These are phyloP conservation scores for Acromyrmex echinatior DNA, from an alignment of 1,140 invertebrate genomes.

Conservation along the genomic window DNA sequence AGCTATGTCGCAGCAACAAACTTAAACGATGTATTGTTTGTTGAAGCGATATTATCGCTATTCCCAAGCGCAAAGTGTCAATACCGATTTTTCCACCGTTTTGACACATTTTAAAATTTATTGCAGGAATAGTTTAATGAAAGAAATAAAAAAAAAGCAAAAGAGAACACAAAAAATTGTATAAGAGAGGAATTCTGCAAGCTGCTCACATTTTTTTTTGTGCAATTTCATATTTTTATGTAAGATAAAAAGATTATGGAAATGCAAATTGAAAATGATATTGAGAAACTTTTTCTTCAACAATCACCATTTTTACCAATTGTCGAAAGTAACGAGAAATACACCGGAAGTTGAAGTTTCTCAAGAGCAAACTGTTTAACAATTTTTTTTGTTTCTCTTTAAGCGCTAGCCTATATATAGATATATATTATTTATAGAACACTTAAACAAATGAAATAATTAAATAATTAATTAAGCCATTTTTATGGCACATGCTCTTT, in stretches of 20 bases:
- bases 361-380: neutral
- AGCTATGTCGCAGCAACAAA: conserved; percentile 28
- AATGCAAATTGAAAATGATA: neutral
- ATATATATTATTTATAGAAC: conserved; percentile 19
- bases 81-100: conserved; percentile 6
- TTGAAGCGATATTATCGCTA: neutral
- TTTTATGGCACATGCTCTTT: neutral
- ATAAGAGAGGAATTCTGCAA: conserved; percentile 27
- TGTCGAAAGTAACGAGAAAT: neutral
- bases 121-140: neutral
- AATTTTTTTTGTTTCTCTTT: neutral
- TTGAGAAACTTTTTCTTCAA: neutral
- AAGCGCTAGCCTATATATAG: neutral
- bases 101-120: conserved; percentile 19
- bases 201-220: conserved; percentile 6
- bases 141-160: conserved; percentile 6
- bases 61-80: conserved; percentile 17
- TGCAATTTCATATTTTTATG: neutral
- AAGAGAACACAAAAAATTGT: conserved; percentile 28
- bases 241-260: neutral
- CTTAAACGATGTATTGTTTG: conserved; percentile 28
- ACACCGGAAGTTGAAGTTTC: neutral
- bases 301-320: conserved; percentile 32
- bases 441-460: conserved; percentile 18
- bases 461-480: conserved; percentile 18